Percentiles rank a stretch among this genome's conserved stretches.
Evolutionary conservation across 2,888 invertebrate species (phyloP).

Genomic region (Cactoblastis cactorum): DNA sequence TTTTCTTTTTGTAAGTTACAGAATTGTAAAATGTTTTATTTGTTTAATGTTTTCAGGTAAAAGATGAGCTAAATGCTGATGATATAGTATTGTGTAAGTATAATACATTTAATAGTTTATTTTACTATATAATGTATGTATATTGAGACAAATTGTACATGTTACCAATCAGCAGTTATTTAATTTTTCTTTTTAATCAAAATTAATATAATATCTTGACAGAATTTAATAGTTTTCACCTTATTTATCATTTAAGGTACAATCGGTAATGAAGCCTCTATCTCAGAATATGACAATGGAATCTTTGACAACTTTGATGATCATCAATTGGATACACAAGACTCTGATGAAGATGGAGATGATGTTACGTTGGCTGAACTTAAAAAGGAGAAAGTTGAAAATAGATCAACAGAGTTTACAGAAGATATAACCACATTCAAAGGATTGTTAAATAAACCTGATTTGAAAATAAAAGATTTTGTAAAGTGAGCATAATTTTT

Average conservation of each 20-base stretch:
- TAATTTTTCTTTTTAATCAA: no score
- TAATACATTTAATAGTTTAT: slow-evolving; percentile 3
- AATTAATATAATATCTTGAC: no score
- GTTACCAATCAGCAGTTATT: no score
- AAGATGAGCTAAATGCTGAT: slow-evolving; percentile 59
- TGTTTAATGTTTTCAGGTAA: slow-evolving; percentile 44
- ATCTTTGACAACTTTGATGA: slow-evolving; percentile 1
- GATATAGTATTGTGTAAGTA: slow-evolving; percentile 60
- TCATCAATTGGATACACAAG: slow-evolving; percentile 17
- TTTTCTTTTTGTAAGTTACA: background rate
- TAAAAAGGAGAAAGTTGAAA: slow-evolving; percentile 48
- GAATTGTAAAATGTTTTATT: background rate
- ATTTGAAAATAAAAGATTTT: slow-evolving; percentile 63
- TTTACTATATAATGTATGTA: no score
- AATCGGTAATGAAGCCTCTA: slow-evolving; percentile 33
- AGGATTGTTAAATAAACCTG: slow-evolving; percentile 46
- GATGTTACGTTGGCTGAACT: slow-evolving; percentile 56
- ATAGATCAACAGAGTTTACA: slow-evolving; percentile 39
- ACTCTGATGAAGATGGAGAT: slow-evolving; percentile 28
- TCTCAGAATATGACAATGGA: slow-evolving; percentile 33
- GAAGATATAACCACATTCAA: slow-evolving; percentile 48
- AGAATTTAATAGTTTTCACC: no score
- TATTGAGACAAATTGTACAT: no score
- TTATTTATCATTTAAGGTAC: slow-evolving; percentile 32
- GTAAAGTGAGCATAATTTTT: slow-evolving; percentile 31